These are phyloP conservation scores for Alligator mississippiensis DNA, from an alignment of 2,113 vertebrate genomes.

Conservation along the genomic window DNA sequence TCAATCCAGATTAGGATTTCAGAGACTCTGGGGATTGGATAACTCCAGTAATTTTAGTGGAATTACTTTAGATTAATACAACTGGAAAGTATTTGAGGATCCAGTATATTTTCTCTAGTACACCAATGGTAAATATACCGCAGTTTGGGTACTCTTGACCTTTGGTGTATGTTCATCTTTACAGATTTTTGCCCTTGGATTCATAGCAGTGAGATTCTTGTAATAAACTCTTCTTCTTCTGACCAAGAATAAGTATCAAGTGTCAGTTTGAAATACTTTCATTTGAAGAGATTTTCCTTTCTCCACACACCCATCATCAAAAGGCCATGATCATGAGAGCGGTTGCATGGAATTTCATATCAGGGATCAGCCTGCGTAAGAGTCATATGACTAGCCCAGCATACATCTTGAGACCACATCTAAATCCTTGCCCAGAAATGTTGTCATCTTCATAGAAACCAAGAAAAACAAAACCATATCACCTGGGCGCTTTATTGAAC, in stretches of 20 bases:
- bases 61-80: background rate
- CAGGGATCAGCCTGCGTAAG: background rate
- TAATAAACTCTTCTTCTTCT: background rate
- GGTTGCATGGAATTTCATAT: background rate
- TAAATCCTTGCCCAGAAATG: background rate
- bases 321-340: background rate
- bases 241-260: background rate
- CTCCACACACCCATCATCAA: background rate
- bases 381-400: background rate
- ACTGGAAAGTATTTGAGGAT: background rate
- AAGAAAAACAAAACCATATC: background rate
- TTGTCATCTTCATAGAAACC: background rate
- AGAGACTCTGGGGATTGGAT: background rate
- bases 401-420: too few species aligned
- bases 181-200: background rate
- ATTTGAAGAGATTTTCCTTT: background rate
- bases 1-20: background rate
- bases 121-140: background rate
- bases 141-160: background rate
- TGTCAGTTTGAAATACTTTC: rapidly evolving
- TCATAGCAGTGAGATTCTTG: background rate
- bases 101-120: background rate
- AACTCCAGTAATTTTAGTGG: background rate
- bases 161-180: background rate
- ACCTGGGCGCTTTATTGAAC: background rate